Evolutionary conservation across 1,140 invertebrate species (phyloP), one percentile per base, ranked within the genome.

Genomic region (Aphelenchoides fujianensis): DNA sequence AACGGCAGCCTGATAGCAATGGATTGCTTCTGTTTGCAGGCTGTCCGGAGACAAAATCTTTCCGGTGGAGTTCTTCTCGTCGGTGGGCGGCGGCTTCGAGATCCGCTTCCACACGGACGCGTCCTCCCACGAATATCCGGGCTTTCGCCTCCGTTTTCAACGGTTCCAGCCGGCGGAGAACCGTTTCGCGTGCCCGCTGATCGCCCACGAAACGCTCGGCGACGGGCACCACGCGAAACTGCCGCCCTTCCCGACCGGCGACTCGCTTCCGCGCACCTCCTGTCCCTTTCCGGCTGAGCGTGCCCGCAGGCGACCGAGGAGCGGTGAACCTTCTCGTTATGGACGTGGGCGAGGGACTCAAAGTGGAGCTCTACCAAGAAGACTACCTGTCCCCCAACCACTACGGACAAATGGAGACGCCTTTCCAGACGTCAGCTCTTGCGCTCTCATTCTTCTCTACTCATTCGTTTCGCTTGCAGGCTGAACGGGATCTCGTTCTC

Each of bases 71-170:
- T 66, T 66, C 63, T 66, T n/a, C 36, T 32, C 27, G 9, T 48
- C 37, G 7, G 32, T 36, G 16, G 34, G 32, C 0, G 63, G 63
- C 3, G 63, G 63, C 16, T 66, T 66, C 3, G 36, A 30, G 27
- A 66, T 66, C 34, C 16, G 16, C 63, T 66, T 66, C 7, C n/a
- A 34, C 2, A 36, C 28, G 36, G 63, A 66, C 32, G n/a, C n/a
- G 37, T 34, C 63, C 32, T 35, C 37, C 16, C 23, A 16, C 3
- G 32, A 35, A 19, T 66, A 19, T 36, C 12, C 63, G 2, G 63
- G 63, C 0, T 66, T 66, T 66, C 1, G n/a, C 12, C 16, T 66
- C 16, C 28, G 5, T 5, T 59, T 59, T 48, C 41, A 48, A 48
- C 41, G 41, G 12, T 48, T 16, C 23, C 41, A 48, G 23, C 41